Evolutionary conservation across 2,113 vertebrate genomes (phyloP), one percentile per base, ranked within the genome.

Genomic region (Gavialis gangeticus): DNA sequence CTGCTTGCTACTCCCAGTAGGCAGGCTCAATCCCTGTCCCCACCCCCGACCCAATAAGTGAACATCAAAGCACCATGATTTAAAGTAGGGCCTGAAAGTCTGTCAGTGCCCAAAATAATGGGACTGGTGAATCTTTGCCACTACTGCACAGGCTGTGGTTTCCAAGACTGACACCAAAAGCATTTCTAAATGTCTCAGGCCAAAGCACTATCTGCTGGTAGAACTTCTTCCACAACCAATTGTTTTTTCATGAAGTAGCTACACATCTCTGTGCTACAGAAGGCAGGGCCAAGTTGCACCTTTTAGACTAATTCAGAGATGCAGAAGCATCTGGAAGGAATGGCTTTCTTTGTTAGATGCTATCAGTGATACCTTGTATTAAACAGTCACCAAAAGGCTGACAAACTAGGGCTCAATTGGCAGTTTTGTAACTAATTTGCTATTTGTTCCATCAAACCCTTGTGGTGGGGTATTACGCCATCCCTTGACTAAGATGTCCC

Each of bases 171-270:
- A 56, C 16, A n/a, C 2, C 10, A 89, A 86, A 84, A 67, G 9
- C 54, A 66, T 56, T 71, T 84, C 81, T 78, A 30, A 79, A 3
- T 10, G 19, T 87, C 76, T 87, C 92, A 82, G 80, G 30, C 83
- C 71, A 86, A 93, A 84, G 92, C 87, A 84, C 92, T 92, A 93
- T 67, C 94, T 93, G 84, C 89, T 93, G 92, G 92, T 75, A 59
- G 64, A 79, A 56, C 21, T 67, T n/a, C 11, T 30, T 67, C 66
- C 66, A 67, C 11, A 18, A 19, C 10, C 75, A 76, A 9, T 87
- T 78, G 46, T 78, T 4, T 58, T 46, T 46, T 46, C 46, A 46
- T 9, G 46, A 46, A 46, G 46, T 46, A 46, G 46, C 46, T 46
- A 46, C 46, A 9, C 46, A 46, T 46, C 46, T 7, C 46, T 46